phyloP scores from a whole-genome alignment of 2,888 invertebrate genomes.

The Pantelozetes paolii region DNA sequence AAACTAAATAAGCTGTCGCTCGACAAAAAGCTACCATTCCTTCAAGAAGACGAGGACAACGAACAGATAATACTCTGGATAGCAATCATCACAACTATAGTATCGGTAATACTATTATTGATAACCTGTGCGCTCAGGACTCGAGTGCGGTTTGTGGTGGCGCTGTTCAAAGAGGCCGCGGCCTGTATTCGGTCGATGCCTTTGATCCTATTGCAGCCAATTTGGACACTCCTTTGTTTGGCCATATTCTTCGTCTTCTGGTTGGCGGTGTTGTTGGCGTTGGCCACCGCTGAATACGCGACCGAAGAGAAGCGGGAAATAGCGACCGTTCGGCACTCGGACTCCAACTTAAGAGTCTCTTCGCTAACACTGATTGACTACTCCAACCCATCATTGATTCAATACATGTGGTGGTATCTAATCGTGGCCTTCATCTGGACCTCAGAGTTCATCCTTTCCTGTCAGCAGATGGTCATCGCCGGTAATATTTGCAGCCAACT shows the following conservation, averaged over 20 bases:
- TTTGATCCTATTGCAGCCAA: conserved; percentile 69
- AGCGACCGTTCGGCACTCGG: background rate
- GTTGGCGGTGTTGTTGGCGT: conserved; percentile 75
- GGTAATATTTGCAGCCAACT: background rate
- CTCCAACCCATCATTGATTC: conserved; percentile 62
- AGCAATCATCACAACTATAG: conserved; percentile 76
- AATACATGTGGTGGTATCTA: conserved; percentile 92
- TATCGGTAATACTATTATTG: conserved; percentile 69
- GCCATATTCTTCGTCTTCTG: conserved; percentile 76
- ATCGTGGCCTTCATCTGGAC: conserved; percentile 84
- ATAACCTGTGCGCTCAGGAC: conserved; percentile 72
- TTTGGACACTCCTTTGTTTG: conserved; percentile 69
- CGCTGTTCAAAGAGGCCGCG: conserved; percentile 83
- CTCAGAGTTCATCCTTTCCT: conserved; percentile 87
- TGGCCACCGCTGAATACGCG: conserved; percentile 54
- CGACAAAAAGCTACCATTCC: conserved; percentile 35
- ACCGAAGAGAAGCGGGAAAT: conserved; percentile 25
- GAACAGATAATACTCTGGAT: conserved; percentile 78
- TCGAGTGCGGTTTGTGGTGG: conserved; percentile 73
- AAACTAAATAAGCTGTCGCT: conserved; percentile 49
- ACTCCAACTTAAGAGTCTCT: conserved; percentile 1
- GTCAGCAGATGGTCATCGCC: conserved; percentile 88
- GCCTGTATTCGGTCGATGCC: conserved; percentile 79
- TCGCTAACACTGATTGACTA: conserved; percentile 45
- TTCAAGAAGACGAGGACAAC: conserved; percentile 74